Percentiles rank a stretch among this genome's conserved stretches.
These are phyloP conservation scores for Linyphia triangularis DNA, from an alignment of 2,888 invertebrate species.

Conservation along the genomic window DNA sequence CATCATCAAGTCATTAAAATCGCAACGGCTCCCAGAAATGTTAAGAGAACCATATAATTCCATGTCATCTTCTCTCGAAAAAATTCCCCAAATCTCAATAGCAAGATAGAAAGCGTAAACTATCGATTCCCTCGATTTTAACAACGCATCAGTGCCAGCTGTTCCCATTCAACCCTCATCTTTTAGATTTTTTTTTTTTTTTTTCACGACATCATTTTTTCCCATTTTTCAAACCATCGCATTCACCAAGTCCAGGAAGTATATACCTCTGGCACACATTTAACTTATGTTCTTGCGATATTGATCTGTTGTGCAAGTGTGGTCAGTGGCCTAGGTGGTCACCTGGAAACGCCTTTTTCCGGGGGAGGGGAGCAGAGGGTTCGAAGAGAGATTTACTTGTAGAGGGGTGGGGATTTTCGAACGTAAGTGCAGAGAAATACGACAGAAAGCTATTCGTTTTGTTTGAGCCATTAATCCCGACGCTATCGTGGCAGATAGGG, in stretches of 20 bases:
- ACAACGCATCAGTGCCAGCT: slow-evolving; percentile 42
- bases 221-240: neutral
- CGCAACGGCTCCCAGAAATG: no score
- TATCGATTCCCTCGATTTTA: slow-evolving; percentile 35
- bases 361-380: neutral
- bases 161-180: slow-evolving; percentile 1
- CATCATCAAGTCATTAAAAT: no score
- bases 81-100: neutral
- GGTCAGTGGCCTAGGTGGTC: slow-evolving; percentile 40
- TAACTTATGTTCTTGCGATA: slow-evolving; percentile 13
- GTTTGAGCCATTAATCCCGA: slow-evolving; percentile 48
- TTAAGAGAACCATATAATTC: no score
- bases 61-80: no score
- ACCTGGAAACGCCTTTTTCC: slow-evolving; percentile 58
- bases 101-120: neutral
- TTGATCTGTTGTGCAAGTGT: slow-evolving; percentile 51
- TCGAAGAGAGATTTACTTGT: slow-evolving; percentile 44
- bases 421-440: neutral
- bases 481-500: slow-evolving; percentile 33
- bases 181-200: neutral
- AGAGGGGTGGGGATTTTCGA: neutral
- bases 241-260: neutral
- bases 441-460: slow-evolving; percentile 43
- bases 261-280: slow-evolving; percentile 5
- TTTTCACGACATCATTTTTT: neutral